phyloP scores from a whole-genome alignment of 2,888 invertebrate genomes.

The Plagodis pulveraria region DNA sequence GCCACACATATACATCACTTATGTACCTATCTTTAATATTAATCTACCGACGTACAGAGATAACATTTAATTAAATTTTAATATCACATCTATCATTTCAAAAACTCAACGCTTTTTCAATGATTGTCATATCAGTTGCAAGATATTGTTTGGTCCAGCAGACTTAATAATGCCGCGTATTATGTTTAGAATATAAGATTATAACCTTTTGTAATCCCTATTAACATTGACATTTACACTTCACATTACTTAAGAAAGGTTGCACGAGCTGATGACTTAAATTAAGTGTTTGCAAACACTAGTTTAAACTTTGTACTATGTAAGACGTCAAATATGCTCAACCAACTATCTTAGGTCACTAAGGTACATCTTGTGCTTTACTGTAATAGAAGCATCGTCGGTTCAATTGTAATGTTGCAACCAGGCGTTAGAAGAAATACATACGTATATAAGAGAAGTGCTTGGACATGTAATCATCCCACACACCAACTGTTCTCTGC shows the following conservation, averaged over 20 bases:
- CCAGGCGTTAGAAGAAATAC: conserved; percentile 73
- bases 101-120: conserved; percentile 6
- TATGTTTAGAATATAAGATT: conserved; percentile 46
- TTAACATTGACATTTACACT: conserved; percentile 72
- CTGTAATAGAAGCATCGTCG: conserved; percentile 55
- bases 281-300: conserved; percentile 59
- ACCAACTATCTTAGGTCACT: conserved; percentile 29
- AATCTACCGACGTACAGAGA: no score
- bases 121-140: conserved; percentile 22
- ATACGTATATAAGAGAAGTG: conserved; percentile 78
- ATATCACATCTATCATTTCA: conserved; percentile 19
- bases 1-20: no score
- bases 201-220: conserved; percentile 60
- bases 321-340: conserved; percentile 38
- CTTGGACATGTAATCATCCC: conserved; percentile 72
- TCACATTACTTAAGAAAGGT: conserved; percentile 65
- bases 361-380: conserved; percentile 53
- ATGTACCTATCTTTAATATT: no score
- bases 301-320: conserved; percentile 27
- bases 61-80: conserved; percentile 20
- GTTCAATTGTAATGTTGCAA: conserved; percentile 68
- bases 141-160: conserved; percentile 18
- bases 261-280: conserved; percentile 60
- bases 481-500: conserved; percentile 65
- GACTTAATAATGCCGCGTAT: conserved; percentile 31